phyloP scores from a whole-genome alignment of 2,888 invertebrate species.

The Caradrina clavipalpis region DNA sequence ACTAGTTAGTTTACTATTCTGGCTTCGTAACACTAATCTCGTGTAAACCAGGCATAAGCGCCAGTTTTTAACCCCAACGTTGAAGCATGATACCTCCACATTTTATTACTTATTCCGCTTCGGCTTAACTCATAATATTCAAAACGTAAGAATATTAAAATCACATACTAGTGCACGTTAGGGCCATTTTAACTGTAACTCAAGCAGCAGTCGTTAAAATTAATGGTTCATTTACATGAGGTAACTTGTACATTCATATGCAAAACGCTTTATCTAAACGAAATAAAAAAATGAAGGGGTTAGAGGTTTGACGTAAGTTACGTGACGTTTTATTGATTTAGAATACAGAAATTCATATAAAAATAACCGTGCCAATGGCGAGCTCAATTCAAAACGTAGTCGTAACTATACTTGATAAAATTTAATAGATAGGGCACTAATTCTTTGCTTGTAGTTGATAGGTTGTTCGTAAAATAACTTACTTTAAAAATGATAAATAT shows the following conservation, averaged over 20 bases:
- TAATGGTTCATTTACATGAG: conserved; percentile 52
- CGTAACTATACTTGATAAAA: too few relatives aligned
- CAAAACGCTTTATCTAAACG: conserved; percentile 40
- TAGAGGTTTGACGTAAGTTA: background rate
- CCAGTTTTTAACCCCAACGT: background rate
- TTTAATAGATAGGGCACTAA: too few relatives aligned
- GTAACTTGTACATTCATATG: conserved; percentile 48
- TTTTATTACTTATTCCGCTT: conserved; percentile 38
- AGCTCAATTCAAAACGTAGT: too few relatives aligned
- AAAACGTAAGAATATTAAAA: conserved; percentile 31
- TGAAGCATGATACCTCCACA: conserved; percentile 18
- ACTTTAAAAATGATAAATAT: too few relatives aligned
- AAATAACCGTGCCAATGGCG: too few relatives aligned
- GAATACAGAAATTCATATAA: background rate
- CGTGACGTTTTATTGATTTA: conserved; percentile 11
- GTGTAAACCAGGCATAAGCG: background rate
- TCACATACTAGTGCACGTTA: conserved; percentile 35
- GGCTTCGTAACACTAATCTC: too few relatives aligned
- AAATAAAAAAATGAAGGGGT: conserved; percentile 37
- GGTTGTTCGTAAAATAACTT: too few relatives aligned
- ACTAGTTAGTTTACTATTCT: too few relatives aligned
- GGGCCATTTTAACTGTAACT: conserved; percentile 35
- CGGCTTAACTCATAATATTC: conserved; percentile 7
- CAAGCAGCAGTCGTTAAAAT: conserved; percentile 40
- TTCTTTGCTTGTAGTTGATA: too few relatives aligned